These are phyloP conservation scores for Holacanthus passer DNA, from an alignment of 2,113 vertebrate genomes.

Conservation along the genomic window DNA sequence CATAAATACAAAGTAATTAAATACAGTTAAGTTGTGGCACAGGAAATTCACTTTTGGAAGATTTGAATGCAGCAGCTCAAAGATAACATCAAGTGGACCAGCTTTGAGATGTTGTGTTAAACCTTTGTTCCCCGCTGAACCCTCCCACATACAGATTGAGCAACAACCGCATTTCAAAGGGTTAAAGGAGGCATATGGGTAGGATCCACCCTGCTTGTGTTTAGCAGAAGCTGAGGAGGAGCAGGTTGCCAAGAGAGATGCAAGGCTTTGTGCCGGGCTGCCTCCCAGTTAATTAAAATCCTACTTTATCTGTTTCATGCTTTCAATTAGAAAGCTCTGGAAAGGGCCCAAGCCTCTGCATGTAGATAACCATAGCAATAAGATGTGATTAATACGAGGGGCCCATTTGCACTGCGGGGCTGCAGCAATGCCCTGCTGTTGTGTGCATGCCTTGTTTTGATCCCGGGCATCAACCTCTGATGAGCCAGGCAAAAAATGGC, in stretches of 20 bases:
- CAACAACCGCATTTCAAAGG: conserved; percentile 43
- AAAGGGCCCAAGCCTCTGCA: conserved; percentile 68
- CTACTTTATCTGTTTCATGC: conserved; percentile 80
- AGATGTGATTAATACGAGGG: conserved; percentile 71
- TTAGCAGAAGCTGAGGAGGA: conserved; percentile 74
- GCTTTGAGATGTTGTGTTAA: conserved; percentile 17
- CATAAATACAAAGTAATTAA: background rate
- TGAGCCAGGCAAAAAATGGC: conserved; percentile 37
- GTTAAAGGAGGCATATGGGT: conserved; percentile 65
- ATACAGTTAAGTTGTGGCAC: background rate
- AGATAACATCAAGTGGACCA: conserved; percentile 14
- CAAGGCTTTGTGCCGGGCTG: conserved; percentile 69
- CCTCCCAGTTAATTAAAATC: conserved; percentile 83
- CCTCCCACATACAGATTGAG: conserved; percentile 11
- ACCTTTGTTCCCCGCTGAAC: conserved; percentile 31
- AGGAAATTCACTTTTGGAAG: background rate
- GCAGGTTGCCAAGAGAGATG: conserved; percentile 79
- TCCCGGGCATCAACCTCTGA: conserved; percentile 32
- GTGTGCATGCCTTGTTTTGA: conserved; percentile 56
- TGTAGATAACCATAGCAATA: conserved; percentile 77
- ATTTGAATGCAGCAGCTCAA: conserved; percentile 16
- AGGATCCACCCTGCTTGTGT: conserved; percentile 60
- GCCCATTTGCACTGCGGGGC: conserved; percentile 49
- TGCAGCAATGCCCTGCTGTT: conserved; percentile 62
- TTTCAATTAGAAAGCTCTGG: conserved; percentile 82